Conservation (phyloP, 2,113 vertebrate species). For the Pristiophorus japonicus region DNA sequence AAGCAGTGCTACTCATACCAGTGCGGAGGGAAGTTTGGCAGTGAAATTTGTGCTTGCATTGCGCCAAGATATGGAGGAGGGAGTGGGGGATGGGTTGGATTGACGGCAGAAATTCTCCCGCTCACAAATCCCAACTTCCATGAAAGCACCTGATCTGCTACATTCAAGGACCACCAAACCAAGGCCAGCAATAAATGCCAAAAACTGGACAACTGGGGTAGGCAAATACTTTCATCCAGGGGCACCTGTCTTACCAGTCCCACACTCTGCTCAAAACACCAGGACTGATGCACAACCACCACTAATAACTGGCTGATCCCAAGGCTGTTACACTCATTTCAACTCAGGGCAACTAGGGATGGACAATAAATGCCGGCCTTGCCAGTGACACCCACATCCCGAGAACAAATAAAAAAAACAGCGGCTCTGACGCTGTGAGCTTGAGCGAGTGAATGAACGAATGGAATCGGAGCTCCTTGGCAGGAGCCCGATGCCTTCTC, state of each 20-base stretch:
- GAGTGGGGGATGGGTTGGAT: neutral
- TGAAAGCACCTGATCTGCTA: too few species aligned
- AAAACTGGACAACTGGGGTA: too few species aligned
- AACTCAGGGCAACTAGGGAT: neutral
- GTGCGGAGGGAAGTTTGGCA: neutral
- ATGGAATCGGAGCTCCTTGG: neutral
- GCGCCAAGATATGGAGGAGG: neutral
- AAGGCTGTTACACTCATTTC: too few species aligned
- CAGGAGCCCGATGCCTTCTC: neutral
- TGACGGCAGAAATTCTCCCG: neutral
- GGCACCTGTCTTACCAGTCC: too few species aligned
- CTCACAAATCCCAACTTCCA: neutral
- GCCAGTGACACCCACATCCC: neutral
- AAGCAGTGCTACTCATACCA: too few species aligned
- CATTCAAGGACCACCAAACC: too few species aligned
- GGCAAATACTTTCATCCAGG: too few species aligned
- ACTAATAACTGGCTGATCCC: too few species aligned
- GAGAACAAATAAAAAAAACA: neutral
- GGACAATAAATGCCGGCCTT: neutral
- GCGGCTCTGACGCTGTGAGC: neutral
- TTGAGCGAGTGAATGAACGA: neutral
- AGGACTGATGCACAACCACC: too few species aligned
- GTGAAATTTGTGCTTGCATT: neutral
- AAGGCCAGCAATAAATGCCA: too few species aligned
- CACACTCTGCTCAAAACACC: too few species aligned